phyloP scores from a whole-genome alignment of 2,113 vertebrate genomes.

The Neotoma lepida region DNA sequence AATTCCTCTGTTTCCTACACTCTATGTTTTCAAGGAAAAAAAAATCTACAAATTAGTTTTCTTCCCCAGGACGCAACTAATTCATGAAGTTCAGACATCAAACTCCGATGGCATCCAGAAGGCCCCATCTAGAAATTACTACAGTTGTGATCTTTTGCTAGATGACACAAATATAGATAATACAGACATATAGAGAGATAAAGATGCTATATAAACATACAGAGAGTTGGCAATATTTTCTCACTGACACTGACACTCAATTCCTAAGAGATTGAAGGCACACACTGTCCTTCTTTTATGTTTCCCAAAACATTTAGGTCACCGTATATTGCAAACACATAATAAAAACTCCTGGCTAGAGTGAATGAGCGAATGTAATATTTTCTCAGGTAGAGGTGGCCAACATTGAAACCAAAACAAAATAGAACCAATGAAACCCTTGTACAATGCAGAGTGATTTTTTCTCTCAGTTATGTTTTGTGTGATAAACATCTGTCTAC shows the following conservation, averaged over 20 bases:
- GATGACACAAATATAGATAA: not conserved
- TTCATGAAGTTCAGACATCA: not conserved
- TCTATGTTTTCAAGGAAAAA: not conserved
- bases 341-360: not conserved
- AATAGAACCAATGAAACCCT: not conserved
- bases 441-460: not conserved
- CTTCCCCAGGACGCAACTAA: not conserved
- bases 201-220: not conserved
- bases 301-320: not conserved
- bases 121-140: not conserved
- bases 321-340: not conserved
- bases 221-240: not conserved
- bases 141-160: not conserved
- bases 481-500: not conserved
- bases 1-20: not conserved
- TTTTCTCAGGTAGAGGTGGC: not conserved
- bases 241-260: not conserved
- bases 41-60: not conserved
- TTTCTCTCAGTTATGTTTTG: not conserved
- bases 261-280: not conserved
- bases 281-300: not conserved
- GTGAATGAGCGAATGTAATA: not conserved
- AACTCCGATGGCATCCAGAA: not conserved
- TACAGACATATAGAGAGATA: not conserved
- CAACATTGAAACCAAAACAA: conserved; percentile 25